Evolutionary conservation across 2,113 vertebrate species (phyloP).

Genomic region (Lycaon pictus): DNA sequence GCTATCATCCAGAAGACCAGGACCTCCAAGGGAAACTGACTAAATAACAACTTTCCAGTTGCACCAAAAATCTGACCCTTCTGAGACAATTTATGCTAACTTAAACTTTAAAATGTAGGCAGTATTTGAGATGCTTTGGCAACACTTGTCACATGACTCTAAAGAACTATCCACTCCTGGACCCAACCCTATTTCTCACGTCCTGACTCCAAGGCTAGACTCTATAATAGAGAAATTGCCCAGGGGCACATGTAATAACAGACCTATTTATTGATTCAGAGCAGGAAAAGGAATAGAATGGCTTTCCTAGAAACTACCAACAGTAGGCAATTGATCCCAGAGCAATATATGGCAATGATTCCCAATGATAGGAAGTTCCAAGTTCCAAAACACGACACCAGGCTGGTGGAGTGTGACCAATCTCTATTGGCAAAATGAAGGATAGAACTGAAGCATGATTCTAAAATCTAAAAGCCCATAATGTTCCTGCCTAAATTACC

Average conservation of each 20-base stretch:
- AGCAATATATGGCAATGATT: constrained; percentile 32
- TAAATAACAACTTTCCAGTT: not conserved
- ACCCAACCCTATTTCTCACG: not conserved
- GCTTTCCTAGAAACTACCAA: constrained; percentile 36
- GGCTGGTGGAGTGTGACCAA: not conserved
- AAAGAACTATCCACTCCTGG: not conserved
- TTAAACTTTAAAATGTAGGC: constrained; percentile 53
- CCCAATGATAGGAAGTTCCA: constrained; percentile 35
- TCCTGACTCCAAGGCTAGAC: not conserved
- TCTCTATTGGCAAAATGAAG: constrained; percentile 32
- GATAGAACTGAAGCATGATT: not conserved
- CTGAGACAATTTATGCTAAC: not conserved
- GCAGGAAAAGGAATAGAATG: not conserved
- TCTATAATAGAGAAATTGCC: not conserved
- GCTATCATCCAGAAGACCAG: not conserved
- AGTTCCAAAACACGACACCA: constrained; percentile 23
- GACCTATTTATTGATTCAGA: constrained; percentile 55
- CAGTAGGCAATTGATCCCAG: constrained; percentile 27
- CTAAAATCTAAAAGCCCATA: constrained; percentile 29
- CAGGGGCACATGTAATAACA: not conserved
- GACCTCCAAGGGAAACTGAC: not conserved
- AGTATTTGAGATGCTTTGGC: not conserved
- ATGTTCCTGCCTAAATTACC: not conserved
- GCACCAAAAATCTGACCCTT: not conserved
- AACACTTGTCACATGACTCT: not conserved